A percentile compares a stretch with the other conserved stretches of the same genome.
Conservation (phyloP, 2,797 vertebrate species). For the Paedocypris micromegethes region DNA sequence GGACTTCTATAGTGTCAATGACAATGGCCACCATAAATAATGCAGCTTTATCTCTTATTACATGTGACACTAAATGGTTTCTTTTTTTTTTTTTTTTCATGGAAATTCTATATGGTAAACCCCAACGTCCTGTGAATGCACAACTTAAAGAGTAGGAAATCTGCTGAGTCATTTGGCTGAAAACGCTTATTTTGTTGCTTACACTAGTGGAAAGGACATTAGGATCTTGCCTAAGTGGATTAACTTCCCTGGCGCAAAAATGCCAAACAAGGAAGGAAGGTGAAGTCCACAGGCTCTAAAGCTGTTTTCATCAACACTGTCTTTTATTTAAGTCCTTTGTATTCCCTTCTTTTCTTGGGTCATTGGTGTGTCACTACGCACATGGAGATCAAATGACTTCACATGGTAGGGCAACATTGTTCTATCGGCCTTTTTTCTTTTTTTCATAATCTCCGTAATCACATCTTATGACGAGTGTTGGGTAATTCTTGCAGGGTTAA, state of each 20-base stretch:
- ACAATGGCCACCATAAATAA: background rate
- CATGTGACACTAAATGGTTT: background rate
- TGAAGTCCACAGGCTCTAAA: background rate
- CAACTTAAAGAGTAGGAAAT: background rate
- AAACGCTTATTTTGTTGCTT: constrained; percentile 7
- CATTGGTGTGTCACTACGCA: background rate
- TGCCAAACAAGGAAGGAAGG: background rate
- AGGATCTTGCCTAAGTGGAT: constrained; percentile 10
- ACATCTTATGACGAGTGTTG: background rate
- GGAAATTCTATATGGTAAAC: background rate
- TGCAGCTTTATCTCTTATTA: background rate
- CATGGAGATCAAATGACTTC: constrained; percentile 11
- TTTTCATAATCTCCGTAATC: constrained; percentile 7
- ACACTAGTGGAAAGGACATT: constrained; percentile 3
- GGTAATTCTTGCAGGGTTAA: no score
- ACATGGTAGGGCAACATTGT: constrained; percentile 13
- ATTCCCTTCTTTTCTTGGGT: background rate
- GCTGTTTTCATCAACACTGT: background rate
- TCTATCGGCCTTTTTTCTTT: background rate
- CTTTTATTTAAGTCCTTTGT: background rate
- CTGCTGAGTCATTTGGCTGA: background rate
- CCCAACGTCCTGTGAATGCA: background rate
- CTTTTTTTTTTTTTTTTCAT: background rate
- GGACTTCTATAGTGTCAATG: background rate
- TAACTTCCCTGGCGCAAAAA: constrained; percentile 6